Evolutionary conservation across 2,888 invertebrate genomes (phyloP), one percentile per base, ranked within the genome.

Genomic region (Antitype chi): DNA sequence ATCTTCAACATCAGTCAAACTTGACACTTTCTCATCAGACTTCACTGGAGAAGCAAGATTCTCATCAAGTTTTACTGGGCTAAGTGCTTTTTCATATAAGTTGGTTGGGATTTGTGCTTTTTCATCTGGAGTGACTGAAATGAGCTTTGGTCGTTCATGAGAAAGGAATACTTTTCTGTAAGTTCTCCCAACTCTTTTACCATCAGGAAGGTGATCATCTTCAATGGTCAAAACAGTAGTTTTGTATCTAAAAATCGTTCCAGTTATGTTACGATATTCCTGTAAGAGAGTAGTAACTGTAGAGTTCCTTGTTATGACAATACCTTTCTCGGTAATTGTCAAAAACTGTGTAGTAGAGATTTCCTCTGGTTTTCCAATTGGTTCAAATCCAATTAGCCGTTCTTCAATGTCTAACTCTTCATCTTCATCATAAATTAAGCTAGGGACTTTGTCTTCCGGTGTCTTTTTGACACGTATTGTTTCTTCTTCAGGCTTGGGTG

Each of bases 361-460:
- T 85, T 78, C 81, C 43, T 87, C 82, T 55, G 85, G 85, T 68
- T 83, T 84, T 17, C 79, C 85, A 20, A 76, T 70, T n/a, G 85
- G 85, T 72, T 84, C 86, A 80, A 83, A 87, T 59, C 85, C 84
- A 74, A 89, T 89, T 7, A 89, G 80, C 28, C 83, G 83, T 69
- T 88, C 88, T 59, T 87, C 86, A 71, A 85, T 74, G 2, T 81
- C 79, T 25, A 87, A 43, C 74, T 88, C 88, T 66, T 87, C 78
- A 72, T 86, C 81, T 81, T 85, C 85, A 32, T 83, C 81, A 68
- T 81, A 88, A 68, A 86, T 76, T 47, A 87, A 73, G 15, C 69
- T 73, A 1, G 85, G 68, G 2, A 67, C n/a, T 13, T 76, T 73
- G n/a, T 75, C 73, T 17, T 73, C 76, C 1, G 55, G 28, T 57